Evolutionary conservation across 1,140 invertebrate species (phyloP), one percentile per base, ranked within the genome.

Genomic region (Polyergus mexicanus): DNA sequence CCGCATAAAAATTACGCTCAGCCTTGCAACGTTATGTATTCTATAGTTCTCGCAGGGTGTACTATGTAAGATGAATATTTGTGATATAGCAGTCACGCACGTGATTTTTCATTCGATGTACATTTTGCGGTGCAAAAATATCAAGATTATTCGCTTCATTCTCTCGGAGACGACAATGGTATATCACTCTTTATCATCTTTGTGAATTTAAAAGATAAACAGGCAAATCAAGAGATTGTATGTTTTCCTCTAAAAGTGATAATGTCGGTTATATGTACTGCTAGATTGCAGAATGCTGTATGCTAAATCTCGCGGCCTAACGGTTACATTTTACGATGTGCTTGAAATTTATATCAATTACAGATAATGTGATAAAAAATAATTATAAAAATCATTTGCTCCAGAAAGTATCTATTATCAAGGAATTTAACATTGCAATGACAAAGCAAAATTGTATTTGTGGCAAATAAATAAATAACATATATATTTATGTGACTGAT

Each of bases 1-100:
- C 54, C n/a, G 69, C 13, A 25, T 72, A 72, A 83, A 83, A 83
- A 83, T 62, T 62, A 83, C 38, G n/a, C 54, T 83, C 54, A 47
- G 56, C 32, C 54, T 60, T 47, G 54, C 78, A 32, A 62, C 78
- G 54, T 68, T 38, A 13, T 13, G 3, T 72, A 68, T 22, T 51
- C 22, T 71, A n/a, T 25, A 22, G 32, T 56, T 56, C 77, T 56
- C 6, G 7, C 35, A 58, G 22, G 16, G 25, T n/a, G 66, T 13
- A 32, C 10, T 10, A 80, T 32, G 38, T 28, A 72, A 58, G 72
- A 72, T 38, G n/a, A 71, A 44, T 22, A 44, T 44, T 71, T 38
- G 22, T 28, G 32, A 54, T 63, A 41, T 56, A 47, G 22, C 4
- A 84, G 58, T 63, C 44, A 63, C 71, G 56, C 69, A 51, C 51